Evolutionary conservation across 2,888 invertebrate species (phyloP), one percentile per base, ranked within the genome.

Genomic region (Cheilosia pagana): DNA sequence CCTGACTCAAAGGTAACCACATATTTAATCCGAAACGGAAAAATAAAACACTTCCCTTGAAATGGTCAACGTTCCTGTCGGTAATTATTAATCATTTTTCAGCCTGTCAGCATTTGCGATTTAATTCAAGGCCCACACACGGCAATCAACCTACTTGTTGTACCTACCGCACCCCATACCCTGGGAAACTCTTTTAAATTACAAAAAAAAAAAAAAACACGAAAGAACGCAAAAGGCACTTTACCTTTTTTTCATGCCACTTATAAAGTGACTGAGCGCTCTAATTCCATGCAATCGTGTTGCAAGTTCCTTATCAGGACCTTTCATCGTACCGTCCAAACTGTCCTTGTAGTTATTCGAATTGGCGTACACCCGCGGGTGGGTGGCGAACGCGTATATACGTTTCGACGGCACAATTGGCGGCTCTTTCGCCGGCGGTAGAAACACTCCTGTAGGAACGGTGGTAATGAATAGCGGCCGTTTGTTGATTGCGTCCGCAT

Each of bases 401-500:
- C 94, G 91, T 88, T 92, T 88, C 87, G 90, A 87, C 28, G 89
- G 88, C 50, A 90, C 88, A 70, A 90, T 86, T 86, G 90, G 90
- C 76, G 90, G 87, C 60, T 92, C 91, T 7, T 96, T 95, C 52
- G 96, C 95, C 5, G 97, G 96, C 89, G 95, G 94, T 86, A 96
- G 92, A 90, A 96, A 97, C 88, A 95, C 94, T 2, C 97, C 97
- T 65, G 94, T 94, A 88, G 95, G 95, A 52, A 97, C 97, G 0
- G 96, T 96, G 10, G 96, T 96, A 86, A 96, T 94, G 89, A 97
- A 97, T 10, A 96, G 94, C 77, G 94, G 94, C 79, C 93, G 92
- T 59, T 92, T 92, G 70, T 88, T 86, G 62, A 88, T 68, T 71
- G 86, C 71, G 43, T 89, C 89, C 31, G 88, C 88, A 75, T 87